Base-by-base conservation (phyloP, 2,888 invertebrate species). In the Xylocampa areola region DNA sequence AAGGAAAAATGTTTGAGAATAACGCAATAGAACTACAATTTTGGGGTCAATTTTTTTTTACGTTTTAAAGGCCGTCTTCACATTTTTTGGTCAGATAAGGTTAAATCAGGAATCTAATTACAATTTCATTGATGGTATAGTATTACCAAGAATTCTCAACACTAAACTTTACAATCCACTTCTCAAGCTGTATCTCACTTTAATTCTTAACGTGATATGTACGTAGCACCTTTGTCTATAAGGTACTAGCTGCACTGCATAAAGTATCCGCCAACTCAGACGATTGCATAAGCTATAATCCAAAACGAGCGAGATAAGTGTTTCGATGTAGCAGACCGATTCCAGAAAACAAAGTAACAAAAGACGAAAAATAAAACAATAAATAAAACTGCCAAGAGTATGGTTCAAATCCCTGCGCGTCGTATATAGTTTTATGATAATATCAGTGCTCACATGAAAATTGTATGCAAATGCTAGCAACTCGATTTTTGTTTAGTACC, bases 391-490 rank as follows among this genome's bases (percentile, higher is more conserved):
- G 16, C 6, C n/a, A 36, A 59, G 33, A 48, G 25, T n/a, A 21
- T 17, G 32, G 29, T 57, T 49, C 32, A 50, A 59, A 59, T 63
- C 58, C 40, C 48, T 11, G 36, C 32, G 33, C 29, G 33, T 40
- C 11, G 43, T 29, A 19, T 53, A 51, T 50, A 61, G 48, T 63
- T 65, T 57, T 52, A 59, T 39, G 55, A 27, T 47, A 44, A 54
- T 54, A 59, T 44, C 44, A 40, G 27, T 11, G 25, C 41, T 47
- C 16, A 16, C 23, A 52, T 44, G 54, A 59, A 74, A 71, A 65
- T 65, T 49, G 53, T 61, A 75, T 75, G 73, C 59, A 75, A 72
- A 74, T 74, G 37, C 40, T 61, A 37, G 17, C 50, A 50, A 53
- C 49, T 47, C 17, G 36, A 68, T 55, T 62, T 62, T 52, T 21